Conservation (phyloP, 1,140 invertebrate species). For the Ostrea denselamellosa region DNA sequence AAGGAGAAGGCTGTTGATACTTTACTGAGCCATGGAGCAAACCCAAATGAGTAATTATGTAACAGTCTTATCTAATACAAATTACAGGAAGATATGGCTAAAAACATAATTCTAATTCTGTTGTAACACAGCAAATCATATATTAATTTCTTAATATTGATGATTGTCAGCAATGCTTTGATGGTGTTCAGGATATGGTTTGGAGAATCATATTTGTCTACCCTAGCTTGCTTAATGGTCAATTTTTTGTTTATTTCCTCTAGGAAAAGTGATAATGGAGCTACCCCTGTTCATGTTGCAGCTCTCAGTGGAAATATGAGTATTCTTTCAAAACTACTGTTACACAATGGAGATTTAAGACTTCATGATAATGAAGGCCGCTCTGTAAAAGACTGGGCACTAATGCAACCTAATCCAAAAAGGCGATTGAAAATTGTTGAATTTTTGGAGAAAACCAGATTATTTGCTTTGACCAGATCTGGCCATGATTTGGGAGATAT, state of each 20-base stretch:
- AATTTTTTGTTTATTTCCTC: not conserved
- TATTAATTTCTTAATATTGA: too few species aligned
- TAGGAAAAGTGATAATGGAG: slow-evolving; percentile 70
- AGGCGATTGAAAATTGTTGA: slow-evolving; percentile 69
- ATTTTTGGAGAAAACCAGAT: slow-evolving; percentile 69
- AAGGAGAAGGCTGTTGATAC: slow-evolving; percentile 71
- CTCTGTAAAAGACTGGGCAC: slow-evolving; percentile 73
- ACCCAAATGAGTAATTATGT: slow-evolving; percentile 77
- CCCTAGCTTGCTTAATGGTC: not conserved
- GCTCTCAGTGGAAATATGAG: slow-evolving; percentile 75
- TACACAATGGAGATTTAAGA: slow-evolving; percentile 79
- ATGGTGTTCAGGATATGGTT: too few species aligned
- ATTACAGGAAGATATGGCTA: too few species aligned
- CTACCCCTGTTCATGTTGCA: slow-evolving; percentile 79
- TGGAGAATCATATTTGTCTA: too few species aligned
- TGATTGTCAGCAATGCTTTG: too few species aligned
- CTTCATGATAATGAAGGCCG: slow-evolving; percentile 75
- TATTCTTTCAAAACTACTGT: slow-evolving; percentile 74
- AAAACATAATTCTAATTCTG: too few species aligned
- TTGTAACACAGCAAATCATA: too few species aligned
- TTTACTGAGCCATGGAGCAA: slow-evolving; percentile 78
- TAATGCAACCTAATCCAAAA: slow-evolving; percentile 66
- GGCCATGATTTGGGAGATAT: slow-evolving; percentile 57
- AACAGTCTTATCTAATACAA: too few species aligned
- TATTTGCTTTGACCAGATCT: slow-evolving; percentile 70